Percentiles rank a stretch among this genome's conserved stretches.
phyloP scores from a whole-genome alignment of 2,888 invertebrate genomes.

The Scaptomyza tumidula region DNA sequence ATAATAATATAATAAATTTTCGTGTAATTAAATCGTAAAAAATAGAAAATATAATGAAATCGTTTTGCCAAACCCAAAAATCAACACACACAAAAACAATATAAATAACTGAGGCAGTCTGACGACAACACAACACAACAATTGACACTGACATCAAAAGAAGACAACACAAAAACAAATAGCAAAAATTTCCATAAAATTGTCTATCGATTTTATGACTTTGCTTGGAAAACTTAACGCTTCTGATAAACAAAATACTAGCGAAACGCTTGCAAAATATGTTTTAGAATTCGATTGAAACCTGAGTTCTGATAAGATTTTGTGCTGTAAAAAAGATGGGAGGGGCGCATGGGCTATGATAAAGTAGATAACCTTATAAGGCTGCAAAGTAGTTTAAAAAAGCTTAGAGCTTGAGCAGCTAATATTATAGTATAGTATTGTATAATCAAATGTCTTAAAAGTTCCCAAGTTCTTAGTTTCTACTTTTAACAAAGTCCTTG shows the following conservation, averaged over 20 bases:
- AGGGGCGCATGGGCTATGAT: background rate
- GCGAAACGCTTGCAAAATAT: constrained; percentile 31
- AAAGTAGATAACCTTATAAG: constrained; percentile 21
- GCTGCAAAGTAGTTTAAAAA: constrained; percentile 6
- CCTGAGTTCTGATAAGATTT: constrained; percentile 49
- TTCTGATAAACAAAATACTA: constrained; percentile 33
- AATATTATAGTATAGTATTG: background rate
- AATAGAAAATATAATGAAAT: constrained; percentile 51
- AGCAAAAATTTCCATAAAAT: constrained; percentile 64
- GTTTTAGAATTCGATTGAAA: constrained; percentile 48
- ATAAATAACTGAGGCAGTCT: constrained; percentile 38
- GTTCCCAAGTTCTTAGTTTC: background rate
- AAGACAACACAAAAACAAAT: constrained; percentile 42
- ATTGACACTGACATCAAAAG: constrained; percentile 75
- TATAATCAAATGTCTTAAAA: background rate
- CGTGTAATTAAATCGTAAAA: constrained; percentile 75
- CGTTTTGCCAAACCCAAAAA: constrained; percentile 65
- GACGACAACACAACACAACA: constrained; percentile 40
- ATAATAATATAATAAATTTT: constrained; percentile 58
- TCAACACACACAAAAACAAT: constrained; percentile 36
- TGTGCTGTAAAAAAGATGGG: constrained; percentile 10
- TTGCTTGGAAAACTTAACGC: constrained; percentile 33
- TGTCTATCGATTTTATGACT: constrained; percentile 65
- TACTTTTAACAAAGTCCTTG: background rate
- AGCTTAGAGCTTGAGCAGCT: too few species aligned